Evolutionary conservation across 2,888 invertebrate species (phyloP), one percentile per base, ranked within the genome.

Genomic region (Drosophila anomalata): DNA sequence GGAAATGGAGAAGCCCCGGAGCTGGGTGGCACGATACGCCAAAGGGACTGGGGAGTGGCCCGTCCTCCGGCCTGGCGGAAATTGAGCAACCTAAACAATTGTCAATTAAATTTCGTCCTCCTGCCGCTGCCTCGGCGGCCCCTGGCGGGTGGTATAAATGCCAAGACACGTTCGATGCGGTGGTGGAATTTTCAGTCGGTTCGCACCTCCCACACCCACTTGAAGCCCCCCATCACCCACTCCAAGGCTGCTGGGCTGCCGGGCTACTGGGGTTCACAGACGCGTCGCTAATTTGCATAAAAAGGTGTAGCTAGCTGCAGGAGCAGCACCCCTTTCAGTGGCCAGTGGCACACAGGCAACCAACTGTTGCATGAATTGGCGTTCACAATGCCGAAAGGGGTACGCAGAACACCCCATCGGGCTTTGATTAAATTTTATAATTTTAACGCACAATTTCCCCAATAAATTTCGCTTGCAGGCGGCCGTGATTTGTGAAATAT

Each of bases 371-470:
- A 31, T 24, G 47, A 41, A 36, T 9, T 47, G 52, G 14, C 36
- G 20, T 33, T 14, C 22, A n/a, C 31, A 29, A 44, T 22, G 1
- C 3, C 11, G 47, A 31, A 17, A 22, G 63, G 29, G 50, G 24
- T 6, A 20, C 22, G 22, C 33, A 4, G 12, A n/a, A 20, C 24
- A 26, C 70, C 65, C 44, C 24, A 24, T 20, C 52, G 58, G 68
- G 61, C 61, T 50, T 80, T 83, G 73, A 83, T 83, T 82, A 69
- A 83, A 83, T 82, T 86, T 76, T 60, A 71, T 68, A 80, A 78
- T 80, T 86, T 83, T 70, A 44, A 80, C 81, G 75, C 84, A 72
- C 76, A 86, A 76, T 78, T 70, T 68, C 41, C 39, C 58, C 44
- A 47, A 52, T 67, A 46, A 56, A 67, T 67, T 46, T 58, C 17